phyloP scores from a whole-genome alignment of 2,797 vertebrate species.

The Syngnathus acus region DNA sequence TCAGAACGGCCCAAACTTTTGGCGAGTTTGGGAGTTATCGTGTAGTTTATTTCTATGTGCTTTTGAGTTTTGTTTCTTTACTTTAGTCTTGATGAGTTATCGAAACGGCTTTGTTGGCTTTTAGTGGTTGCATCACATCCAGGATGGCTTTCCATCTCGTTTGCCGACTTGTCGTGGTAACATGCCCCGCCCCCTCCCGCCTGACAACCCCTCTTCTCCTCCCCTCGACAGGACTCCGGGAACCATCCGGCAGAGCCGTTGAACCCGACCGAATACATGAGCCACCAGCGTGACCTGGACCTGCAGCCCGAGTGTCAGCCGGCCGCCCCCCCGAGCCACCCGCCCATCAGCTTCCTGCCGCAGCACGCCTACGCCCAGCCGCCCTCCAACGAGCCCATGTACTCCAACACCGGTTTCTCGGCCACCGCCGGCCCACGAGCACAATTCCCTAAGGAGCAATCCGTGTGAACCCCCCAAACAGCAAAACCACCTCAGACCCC shows the following conservation, averaged over 20 bases:
- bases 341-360: slow-evolving; percentile 69
- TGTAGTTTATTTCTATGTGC: no score
- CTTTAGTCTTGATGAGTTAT: no score
- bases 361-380: slow-evolving; percentile 72
- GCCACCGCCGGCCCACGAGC: slow-evolving; percentile 67
- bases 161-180: no score
- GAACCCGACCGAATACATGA: slow-evolving; percentile 78
- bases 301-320: slow-evolving; percentile 67
- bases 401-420: slow-evolving; percentile 68
- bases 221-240: slow-evolving; percentile 74
- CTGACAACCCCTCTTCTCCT: slow-evolving; percentile 19
- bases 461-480: slow-evolving; percentile 58
- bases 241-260: slow-evolving; percentile 73
- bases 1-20: background rate
- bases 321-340: slow-evolving; percentile 61
- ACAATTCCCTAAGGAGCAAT: slow-evolving; percentile 77
- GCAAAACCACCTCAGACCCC: background rate
- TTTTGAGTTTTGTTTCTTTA: no score
- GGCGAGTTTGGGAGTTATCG: background rate
- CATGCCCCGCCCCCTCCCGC: background rate
- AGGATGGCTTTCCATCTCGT: no score
- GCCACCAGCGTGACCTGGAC: slow-evolving; percentile 66
- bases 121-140: background rate
- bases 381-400: slow-evolving; percentile 62
- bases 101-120: background rate